Evolutionary conservation across 2,113 vertebrate genomes (phyloP).

Genomic region (Catharus minimus): DNA sequence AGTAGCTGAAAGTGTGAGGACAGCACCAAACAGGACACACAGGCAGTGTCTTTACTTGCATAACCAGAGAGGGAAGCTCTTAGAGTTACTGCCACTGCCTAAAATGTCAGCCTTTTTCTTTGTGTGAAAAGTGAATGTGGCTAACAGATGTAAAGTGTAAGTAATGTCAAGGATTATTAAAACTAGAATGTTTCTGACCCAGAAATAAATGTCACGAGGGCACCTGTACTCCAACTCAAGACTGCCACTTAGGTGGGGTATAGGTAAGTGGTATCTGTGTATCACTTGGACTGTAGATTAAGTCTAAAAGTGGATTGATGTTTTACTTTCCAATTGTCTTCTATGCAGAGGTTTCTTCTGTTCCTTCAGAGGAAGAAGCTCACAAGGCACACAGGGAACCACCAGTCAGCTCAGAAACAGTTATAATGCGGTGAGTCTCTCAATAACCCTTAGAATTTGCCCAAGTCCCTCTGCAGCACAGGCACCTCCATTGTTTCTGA

Average conservation of each 20-base stretch:
- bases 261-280: background rate
- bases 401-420: conserved; percentile 13
- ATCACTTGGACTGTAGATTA: background rate
- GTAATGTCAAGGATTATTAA: background rate
- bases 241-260: background rate
- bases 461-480: background rate
- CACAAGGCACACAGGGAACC: conserved; percentile 16
- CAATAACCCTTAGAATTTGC: background rate
- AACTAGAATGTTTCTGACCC: background rate
- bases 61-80: background rate
- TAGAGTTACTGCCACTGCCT: background rate
- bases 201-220: background rate
- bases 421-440: conserved; percentile 52
- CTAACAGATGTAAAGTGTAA: background rate
- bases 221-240: background rate
- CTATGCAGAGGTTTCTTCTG: conserved; percentile 14
- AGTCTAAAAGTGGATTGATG: background rate
- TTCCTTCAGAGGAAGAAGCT: conserved; percentile 34
- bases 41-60: background rate
- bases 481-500: background rate
- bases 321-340: background rate
- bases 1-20: background rate
- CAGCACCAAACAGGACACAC: background rate
- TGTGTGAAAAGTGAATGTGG: background rate
- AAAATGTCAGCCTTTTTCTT: background rate